Evolutionary conservation across 2,113 vertebrate species (phyloP).

Genomic region (Eretmochelys imbricata): DNA sequence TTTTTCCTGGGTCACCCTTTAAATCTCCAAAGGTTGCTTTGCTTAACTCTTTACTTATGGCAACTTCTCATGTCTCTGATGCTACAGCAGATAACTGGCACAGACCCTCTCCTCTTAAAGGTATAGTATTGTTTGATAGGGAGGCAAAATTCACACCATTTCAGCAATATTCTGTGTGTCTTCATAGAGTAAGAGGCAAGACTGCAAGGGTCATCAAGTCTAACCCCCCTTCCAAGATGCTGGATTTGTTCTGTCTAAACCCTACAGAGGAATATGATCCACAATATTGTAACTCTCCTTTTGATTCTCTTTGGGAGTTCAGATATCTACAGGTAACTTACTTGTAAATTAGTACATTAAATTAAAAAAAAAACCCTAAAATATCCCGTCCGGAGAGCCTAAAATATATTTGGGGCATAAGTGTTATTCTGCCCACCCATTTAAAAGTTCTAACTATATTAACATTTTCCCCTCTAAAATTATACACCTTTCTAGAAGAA

Average conservation of each 20-base stretch:
- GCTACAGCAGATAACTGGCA: neutral
- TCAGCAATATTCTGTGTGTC: neutral
- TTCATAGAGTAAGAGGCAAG: neutral
- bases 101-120: neutral
- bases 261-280: neutral
- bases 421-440: neutral
- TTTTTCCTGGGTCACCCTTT: neutral
- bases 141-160: neutral
- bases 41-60: neutral
- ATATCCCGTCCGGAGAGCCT: neutral
- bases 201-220: neutral
- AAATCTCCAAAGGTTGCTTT: neutral
- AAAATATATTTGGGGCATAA: conserved; percentile 24
- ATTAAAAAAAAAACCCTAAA: neutral
- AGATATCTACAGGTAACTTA: neutral
- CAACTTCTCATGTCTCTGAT: neutral
- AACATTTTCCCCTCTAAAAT: neutral
- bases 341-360: neutral
- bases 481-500: neutral
- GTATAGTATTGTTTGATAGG: neutral
- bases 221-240: neutral
- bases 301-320: neutral
- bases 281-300: accelerated
- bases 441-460: neutral
- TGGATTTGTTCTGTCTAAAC: neutral